Conservation (phyloP, 2,113 vertebrate species). For the Gulo gulo region DNA sequence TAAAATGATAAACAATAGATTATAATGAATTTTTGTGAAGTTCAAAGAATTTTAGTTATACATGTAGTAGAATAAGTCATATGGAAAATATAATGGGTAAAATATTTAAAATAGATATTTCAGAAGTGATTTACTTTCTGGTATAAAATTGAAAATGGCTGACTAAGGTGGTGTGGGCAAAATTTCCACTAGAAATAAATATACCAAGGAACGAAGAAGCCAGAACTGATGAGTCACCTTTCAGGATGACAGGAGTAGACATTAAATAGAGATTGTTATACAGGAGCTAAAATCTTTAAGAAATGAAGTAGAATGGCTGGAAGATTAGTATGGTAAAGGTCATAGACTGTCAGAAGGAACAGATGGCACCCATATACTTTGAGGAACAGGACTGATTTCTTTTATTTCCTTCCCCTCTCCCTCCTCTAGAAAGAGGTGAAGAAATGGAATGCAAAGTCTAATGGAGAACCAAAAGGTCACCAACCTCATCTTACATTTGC, state of each 20-base stretch:
- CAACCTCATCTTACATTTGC: background rate
- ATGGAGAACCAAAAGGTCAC: background rate
- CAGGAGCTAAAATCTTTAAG: background rate
- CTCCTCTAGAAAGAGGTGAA: background rate
- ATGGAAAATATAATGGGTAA: background rate
- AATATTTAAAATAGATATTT: background rate
- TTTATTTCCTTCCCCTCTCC: background rate
- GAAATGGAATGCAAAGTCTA: background rate
- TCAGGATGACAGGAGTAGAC: background rate
- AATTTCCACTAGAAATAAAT: background rate
- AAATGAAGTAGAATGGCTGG: background rate
- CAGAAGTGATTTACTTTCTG: background rate
- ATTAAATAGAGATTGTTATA: background rate
- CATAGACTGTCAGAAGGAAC: background rate
- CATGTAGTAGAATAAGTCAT: background rate
- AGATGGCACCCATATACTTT: background rate
- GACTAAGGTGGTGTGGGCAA: background rate
- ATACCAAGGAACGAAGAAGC: background rate
- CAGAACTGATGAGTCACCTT: background rate
- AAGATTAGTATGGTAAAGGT: background rate
- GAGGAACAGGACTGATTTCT: background rate
- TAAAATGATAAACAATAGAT: background rate
- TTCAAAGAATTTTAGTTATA: background rate
- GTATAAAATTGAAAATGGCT: background rate
- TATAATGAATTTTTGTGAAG: background rate